A percentile compares a stretch with the other conserved stretches of the same genome.
phyloP scores from a whole-genome alignment of 1,140 invertebrate species.

The Reticulitermes speratus region DNA sequence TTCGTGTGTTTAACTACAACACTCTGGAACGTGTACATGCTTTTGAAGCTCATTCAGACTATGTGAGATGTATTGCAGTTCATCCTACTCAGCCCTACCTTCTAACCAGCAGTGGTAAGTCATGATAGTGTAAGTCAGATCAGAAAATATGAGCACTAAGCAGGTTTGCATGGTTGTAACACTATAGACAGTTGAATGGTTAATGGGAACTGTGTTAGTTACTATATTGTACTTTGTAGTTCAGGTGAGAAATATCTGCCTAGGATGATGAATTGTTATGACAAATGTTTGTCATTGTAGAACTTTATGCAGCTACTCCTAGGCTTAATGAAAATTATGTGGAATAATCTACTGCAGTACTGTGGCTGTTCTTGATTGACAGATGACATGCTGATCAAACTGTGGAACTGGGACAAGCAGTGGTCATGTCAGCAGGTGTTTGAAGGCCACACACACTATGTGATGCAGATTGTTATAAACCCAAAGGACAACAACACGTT shows the following conservation, averaged over 20 bases:
- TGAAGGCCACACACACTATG: slow-evolving; percentile 98
- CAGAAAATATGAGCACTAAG: background rate
- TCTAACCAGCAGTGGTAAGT: slow-evolving; percentile 91
- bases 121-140: background rate
- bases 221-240: too few species aligned
- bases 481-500: slow-evolving; percentile 99
- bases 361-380: slow-evolving; percentile 39
- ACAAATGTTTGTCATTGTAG: too few species aligned
- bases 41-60: slow-evolving; percentile 98
- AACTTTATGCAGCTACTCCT: too few species aligned
- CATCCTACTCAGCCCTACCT: slow-evolving; percentile 98
- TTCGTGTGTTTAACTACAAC: slow-evolving; percentile 98
- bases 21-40: slow-evolving; percentile 93
- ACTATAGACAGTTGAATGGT: background rate
- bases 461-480: slow-evolving; percentile 99
- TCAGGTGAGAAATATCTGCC: too few species aligned
- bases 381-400: slow-evolving; percentile 99
- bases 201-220: background rate
- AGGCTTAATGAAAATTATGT: too few species aligned
- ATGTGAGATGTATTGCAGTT: slow-evolving; percentile 92
- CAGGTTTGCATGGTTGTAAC: background rate
- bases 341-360: too few species aligned
- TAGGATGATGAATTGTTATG: too few species aligned
- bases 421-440: slow-evolving; percentile 97
- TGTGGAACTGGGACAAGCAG: slow-evolving; percentile 99